Evolutionary conservation across 2,888 invertebrate species (phyloP).

Genomic region (Aquatica leii): DNA sequence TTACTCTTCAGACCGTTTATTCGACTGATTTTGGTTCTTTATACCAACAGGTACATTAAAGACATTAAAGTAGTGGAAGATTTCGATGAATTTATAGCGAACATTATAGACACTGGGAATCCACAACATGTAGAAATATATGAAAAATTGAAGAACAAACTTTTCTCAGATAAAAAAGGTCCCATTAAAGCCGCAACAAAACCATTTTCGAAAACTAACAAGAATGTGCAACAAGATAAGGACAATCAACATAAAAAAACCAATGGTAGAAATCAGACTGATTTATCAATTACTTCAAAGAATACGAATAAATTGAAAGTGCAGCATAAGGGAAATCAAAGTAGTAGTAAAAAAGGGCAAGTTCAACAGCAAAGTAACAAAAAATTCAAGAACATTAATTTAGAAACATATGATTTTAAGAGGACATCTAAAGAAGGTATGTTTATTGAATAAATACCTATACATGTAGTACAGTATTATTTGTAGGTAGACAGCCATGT

Average conservation of each 20-base stretch:
- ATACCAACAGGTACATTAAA: slow-evolving; percentile 74
- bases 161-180: slow-evolving; percentile 48
- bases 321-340: not conserved
- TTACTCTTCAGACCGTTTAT: too few species aligned
- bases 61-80: slow-evolving; percentile 76
- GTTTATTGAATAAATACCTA: slow-evolving; percentile 39
- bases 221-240: not conserved
- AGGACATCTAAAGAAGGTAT: slow-evolving; percentile 55
- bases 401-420: slow-evolving; percentile 76
- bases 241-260: not conserved
- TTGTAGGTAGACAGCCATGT: slow-evolving; percentile 83
- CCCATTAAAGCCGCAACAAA: not conserved
- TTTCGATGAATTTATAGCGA: slow-evolving; percentile 79
- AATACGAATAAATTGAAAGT: too few species aligned
- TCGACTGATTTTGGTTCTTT: too few species aligned
- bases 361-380: slow-evolving; percentile 54
- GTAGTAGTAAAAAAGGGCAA: not conserved
- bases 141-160: slow-evolving; percentile 55
- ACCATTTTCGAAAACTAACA: not conserved
- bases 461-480: not conserved
- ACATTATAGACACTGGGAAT: slow-evolving; percentile 74
- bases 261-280: not conserved
- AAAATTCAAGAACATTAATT: slow-evolving; percentile 76
- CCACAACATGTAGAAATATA: slow-evolving; percentile 72
- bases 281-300: too few species aligned